These are phyloP conservation scores for Carlito syrichta DNA, from an alignment of 2,113 vertebrate genomes.

Conservation along the genomic window DNA sequence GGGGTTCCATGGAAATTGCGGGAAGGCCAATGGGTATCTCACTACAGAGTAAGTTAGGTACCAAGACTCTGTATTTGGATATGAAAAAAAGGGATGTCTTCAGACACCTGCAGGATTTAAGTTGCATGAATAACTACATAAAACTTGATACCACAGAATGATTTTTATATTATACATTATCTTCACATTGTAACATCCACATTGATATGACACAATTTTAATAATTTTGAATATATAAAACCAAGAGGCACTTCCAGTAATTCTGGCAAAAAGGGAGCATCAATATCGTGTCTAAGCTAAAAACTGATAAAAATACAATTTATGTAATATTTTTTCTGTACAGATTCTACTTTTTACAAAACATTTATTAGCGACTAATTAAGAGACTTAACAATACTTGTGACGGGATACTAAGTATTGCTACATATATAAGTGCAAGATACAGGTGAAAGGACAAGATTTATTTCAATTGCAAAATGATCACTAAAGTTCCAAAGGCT, in stretches of 20 bases:
- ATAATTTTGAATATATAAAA: slow-evolving; percentile 91
- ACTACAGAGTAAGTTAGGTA: fast-evolving
- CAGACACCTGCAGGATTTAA: neutral
- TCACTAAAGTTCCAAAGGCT: slow-evolving; percentile 87
- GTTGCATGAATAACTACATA: slow-evolving; percentile 64
- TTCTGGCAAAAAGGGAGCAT: slow-evolving; percentile 92
- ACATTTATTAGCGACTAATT: slow-evolving; percentile 90
- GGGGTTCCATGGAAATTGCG: neutral
- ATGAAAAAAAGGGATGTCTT: neutral
- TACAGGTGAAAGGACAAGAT: slow-evolving; percentile 89
- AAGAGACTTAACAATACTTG: slow-evolving; percentile 89
- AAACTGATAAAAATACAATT: slow-evolving; percentile 95
- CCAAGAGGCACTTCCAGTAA: slow-evolving; percentile 97
- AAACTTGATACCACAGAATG: slow-evolving; percentile 89
- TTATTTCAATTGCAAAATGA: slow-evolving; percentile 83
- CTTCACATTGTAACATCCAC: slow-evolving; percentile 94
- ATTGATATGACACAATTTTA: slow-evolving; percentile 91
- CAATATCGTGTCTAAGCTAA: slow-evolving; percentile 95
- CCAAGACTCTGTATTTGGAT: neutral
- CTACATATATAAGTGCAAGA: slow-evolving; percentile 92
- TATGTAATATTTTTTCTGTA: slow-evolving; percentile 93
- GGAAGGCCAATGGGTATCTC: neutral
- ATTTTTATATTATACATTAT: slow-evolving; percentile 92
- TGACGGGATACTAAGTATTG: slow-evolving; percentile 89
- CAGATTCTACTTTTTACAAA: slow-evolving; percentile 96